Percentiles rank a stretch among this genome's conserved stretches.
phyloP scores from a whole-genome alignment of 2,888 invertebrate genomes.

The Netelia virgata region DNA sequence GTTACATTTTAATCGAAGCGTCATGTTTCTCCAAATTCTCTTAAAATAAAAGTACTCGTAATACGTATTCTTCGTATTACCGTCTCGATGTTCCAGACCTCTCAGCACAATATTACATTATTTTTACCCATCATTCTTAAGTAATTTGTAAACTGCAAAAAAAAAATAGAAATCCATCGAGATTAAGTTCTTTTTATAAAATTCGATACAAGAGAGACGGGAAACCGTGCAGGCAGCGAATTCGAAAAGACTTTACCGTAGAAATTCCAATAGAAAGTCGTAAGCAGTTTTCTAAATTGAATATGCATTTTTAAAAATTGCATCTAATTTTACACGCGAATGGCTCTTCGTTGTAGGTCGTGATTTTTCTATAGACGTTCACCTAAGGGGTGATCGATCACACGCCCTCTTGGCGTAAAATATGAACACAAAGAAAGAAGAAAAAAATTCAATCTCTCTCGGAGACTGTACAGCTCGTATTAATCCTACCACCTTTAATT shows the following conservation, averaged over 20 bases:
- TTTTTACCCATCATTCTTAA: not conserved
- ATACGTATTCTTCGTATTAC: not conserved
- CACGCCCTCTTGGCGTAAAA: conserved; percentile 35
- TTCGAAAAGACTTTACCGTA: too few species aligned
- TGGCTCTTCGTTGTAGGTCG: not conserved
- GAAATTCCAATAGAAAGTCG: not conserved
- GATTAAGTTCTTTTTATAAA: too few species aligned
- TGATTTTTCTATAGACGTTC: not conserved
- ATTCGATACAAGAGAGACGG: too few species aligned
- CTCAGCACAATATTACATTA: not conserved
- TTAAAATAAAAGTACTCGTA: not conserved
- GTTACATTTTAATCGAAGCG: not conserved
- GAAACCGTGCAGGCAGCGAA: too few species aligned
- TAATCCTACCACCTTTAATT: conserved; percentile 72
- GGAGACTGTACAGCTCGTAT: conserved; percentile 62
- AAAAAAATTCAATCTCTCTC: conserved; percentile 4
- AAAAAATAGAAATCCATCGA: not conserved
- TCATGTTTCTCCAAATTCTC: not conserved
- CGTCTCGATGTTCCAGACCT: not conserved
- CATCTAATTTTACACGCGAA: not conserved
- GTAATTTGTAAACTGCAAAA: not conserved
- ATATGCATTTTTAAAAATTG: not conserved
- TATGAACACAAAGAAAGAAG: not conserved
- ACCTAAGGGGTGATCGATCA: conserved; percentile 33
- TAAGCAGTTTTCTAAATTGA: not conserved